A percentile compares a stretch with the other conserved stretches of the same genome.
Evolutionary conservation across 2,113 vertebrate genomes (phyloP).

Genomic region (Vulpes lagopus): DNA sequence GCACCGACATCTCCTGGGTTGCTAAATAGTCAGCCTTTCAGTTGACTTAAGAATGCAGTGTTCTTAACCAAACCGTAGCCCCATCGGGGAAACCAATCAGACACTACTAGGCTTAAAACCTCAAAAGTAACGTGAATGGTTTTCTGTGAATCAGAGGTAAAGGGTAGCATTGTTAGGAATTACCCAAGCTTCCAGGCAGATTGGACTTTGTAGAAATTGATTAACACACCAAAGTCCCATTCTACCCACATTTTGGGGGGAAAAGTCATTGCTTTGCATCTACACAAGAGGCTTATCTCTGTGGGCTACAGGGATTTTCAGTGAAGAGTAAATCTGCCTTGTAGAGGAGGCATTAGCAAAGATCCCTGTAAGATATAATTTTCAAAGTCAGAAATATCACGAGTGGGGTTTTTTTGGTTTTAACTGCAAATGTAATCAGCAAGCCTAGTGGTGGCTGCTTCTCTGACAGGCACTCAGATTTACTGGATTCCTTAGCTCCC

Average conservation of each 20-base stretch:
- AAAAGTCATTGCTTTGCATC: neutral
- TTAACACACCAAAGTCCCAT: constrained; percentile 56
- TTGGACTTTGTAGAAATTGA: constrained; percentile 65
- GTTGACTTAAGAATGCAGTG: constrained; percentile 54
- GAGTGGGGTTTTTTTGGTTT: neutral
- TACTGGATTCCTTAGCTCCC: constrained; percentile 64
- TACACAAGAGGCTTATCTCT: neutral
- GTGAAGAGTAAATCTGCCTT: neutral
- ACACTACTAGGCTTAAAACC: constrained; percentile 67
- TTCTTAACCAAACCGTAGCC: constrained; percentile 54
- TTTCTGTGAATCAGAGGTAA: constrained; percentile 72
- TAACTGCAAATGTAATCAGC: constrained; percentile 65
- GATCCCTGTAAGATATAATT: neutral
- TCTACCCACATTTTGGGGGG: constrained; percentile 36
- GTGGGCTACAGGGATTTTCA: neutral
- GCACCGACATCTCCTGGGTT: neutral
- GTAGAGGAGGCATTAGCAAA: neutral
- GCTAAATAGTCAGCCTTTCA: constrained; percentile 62
- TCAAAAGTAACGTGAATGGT: constrained; percentile 68
- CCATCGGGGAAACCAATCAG: constrained; percentile 69
- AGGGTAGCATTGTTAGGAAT: constrained; percentile 65
- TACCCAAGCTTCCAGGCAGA: constrained; percentile 60
- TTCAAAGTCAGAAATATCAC: constrained; percentile 4
- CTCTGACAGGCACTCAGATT: constrained; percentile 54
- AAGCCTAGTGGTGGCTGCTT: neutral